Base-by-base conservation (phyloP, 2,888 invertebrate genomes). In the Allolobophora icterica region DNA sequence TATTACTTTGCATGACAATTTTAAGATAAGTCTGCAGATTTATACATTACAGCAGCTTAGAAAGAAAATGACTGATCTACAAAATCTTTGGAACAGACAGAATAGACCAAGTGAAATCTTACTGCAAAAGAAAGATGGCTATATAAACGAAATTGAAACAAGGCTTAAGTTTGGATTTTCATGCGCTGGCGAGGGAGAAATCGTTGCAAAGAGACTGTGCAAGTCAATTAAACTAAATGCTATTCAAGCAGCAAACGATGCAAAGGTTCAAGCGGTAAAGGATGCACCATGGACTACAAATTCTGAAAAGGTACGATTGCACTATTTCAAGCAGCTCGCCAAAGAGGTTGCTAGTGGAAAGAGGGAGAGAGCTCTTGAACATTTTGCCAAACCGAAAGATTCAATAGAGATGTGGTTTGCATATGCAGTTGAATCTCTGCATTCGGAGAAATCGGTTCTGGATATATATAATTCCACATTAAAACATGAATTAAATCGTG, bases 141-240 rank as follows among this genome's bases (percentile, higher is more conserved):
- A 87, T 38, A 35, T 87, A 34, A 35, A 5, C 35, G 35, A 35
- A 87, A 87, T 87, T 87, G 87, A 87, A 87, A 87, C 87, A 87
- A 33, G 87, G 24, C 87, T 87, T 38, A 87, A 87, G 24, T 87
- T 5, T 38, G 38, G 87, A 35, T 87, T 87, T 87, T 35, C 87
- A 87, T 87, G 87, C 34, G 87, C 34, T n/a, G 87, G 87, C 34
- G 87, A 87, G 35, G 87, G 87, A 87, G 21, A 11, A 35, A 21
- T 87, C 11, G 38, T 35, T 35, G 87, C 87, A 17, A 87, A 24
- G 15, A 34, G 87, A 87, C 24, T 87, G 38, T 87, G 35, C 87
- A 87, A 87, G 19, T 34, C 87, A 38, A 87, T 87, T 34, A 87
- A 87, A 38, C 34, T 5, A 87, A 21, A 34, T 19, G 87, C 87